Evolutionary conservation across 2,888 invertebrate species (phyloP).

Genomic region (Rosalia funebris): DNA sequence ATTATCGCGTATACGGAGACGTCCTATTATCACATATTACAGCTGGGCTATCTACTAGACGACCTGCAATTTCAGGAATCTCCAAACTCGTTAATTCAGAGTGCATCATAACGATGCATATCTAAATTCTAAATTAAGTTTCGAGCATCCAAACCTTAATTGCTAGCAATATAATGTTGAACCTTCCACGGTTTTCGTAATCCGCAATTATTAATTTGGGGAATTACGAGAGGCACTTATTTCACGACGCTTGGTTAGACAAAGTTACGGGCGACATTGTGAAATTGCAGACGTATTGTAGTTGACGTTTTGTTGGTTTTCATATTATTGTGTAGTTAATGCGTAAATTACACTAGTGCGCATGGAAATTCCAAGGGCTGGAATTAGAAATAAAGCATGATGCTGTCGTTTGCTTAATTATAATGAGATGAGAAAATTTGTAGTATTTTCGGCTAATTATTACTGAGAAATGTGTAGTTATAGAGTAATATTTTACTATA

Average conservation of each 20-base stretch:
- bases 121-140: constrained; percentile 44
- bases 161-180: constrained; percentile 39
- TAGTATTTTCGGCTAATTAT: no score
- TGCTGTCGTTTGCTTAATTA: no score
- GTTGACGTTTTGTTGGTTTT: neutral
- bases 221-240: constrained; percentile 12
- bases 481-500: no score
- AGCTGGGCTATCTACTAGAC: constrained; percentile 28
- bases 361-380: no score
- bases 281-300: neutral
- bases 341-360: no score
- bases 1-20: constrained; percentile 13
- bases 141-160: constrained; percentile 39
- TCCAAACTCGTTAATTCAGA: constrained; percentile 34
- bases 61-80: constrained; percentile 37
- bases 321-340: no score
- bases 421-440: no score
- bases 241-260: constrained; percentile 7
- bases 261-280: neutral
- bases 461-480: no score
- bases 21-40: constrained; percentile 38
- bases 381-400: no score
- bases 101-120: constrained; percentile 38
- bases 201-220: constrained; percentile 36
- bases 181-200: constrained; percentile 38